These are phyloP conservation scores for Phalloptychus januarius DNA, from an alignment of 2,797 vertebrate genomes.

Conservation along the genomic window DNA sequence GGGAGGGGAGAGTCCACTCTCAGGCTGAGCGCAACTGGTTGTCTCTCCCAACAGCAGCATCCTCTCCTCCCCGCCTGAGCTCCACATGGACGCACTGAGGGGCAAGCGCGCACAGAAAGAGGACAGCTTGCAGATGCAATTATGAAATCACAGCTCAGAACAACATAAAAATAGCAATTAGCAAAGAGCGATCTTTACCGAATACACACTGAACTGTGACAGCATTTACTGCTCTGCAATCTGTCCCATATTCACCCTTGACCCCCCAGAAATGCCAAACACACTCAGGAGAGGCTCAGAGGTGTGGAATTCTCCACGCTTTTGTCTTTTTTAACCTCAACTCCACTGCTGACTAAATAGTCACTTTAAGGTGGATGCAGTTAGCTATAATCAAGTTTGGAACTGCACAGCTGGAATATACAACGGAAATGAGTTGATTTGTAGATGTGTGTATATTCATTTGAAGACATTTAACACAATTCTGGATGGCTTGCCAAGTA, in stretches of 20 bases:
- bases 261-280: slow-evolving; percentile 17
- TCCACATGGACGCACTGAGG: slow-evolving; percentile 55
- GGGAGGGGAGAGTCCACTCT: slow-evolving; percentile 63
- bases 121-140: slow-evolving; percentile 19
- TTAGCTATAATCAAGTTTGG: background rate
- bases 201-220: slow-evolving; percentile 5
- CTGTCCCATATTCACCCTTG: slow-evolving; percentile 24
- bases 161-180: background rate
- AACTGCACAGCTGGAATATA: slow-evolving; percentile 16
- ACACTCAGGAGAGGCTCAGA: slow-evolving; percentile 14
- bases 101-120: slow-evolving; percentile 28
- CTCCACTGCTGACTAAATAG: background rate
- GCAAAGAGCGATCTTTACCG: background rate
- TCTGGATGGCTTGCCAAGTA: slow-evolving; percentile 38
- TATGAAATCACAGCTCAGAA: slow-evolving; percentile 14
- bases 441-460: slow-evolving; percentile 31
- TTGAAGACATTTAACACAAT: slow-evolving; percentile 50
- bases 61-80: slow-evolving; percentile 66
- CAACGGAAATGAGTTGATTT: slow-evolving; percentile 36
- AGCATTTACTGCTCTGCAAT: background rate
- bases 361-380: background rate
- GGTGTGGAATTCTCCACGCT: background rate
- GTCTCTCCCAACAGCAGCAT: slow-evolving; percentile 68
- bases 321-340: background rate
- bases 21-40: slow-evolving; percentile 79